These are phyloP conservation scores for Orchestes rusci DNA, from an alignment of 2,888 invertebrate species.

Conservation along the genomic window DNA sequence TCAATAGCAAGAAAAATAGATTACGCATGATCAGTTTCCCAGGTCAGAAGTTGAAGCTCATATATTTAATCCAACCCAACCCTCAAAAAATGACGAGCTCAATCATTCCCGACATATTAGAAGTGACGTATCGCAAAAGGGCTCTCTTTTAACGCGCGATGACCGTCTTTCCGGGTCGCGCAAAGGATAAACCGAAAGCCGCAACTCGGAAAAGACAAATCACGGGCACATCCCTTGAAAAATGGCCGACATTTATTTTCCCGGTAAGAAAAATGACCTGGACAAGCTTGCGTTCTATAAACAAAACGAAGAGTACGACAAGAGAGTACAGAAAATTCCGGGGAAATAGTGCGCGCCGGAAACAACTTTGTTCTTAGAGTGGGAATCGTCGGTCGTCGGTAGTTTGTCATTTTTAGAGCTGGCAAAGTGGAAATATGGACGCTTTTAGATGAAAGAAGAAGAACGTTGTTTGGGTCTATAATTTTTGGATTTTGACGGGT, in stretches of 20 bases:
- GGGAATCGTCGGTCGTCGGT: conserved; percentile 9
- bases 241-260: conserved; percentile 22
- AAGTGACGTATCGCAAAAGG: conserved; percentile 12
- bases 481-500: too few relatives aligned
- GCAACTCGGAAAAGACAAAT: conserved; percentile 21
- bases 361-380: conserved; percentile 22
- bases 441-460: conserved; percentile 12
- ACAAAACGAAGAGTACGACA: conserved; percentile 20
- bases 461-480: too few relatives aligned
- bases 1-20: too few relatives aligned
- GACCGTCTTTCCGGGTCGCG: conserved; percentile 15
- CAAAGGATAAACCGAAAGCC: conserved; percentile 12
- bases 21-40: too few relatives aligned
- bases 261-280: conserved; percentile 16
- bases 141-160: conserved; percentile 15
- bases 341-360: conserved; percentile 20
- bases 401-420: conserved; percentile 21
- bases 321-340: conserved; percentile 14
- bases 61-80: too few relatives aligned
- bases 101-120: conserved; percentile 13
- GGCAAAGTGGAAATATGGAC: conserved; percentile 5
- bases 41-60: too few relatives aligned
- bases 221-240: conserved; percentile 22
- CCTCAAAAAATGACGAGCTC: too few relatives aligned
- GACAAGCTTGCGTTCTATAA: conserved; percentile 22